Evolutionary conservation across 2,888 invertebrate genomes (phyloP), one percentile per base, ranked within the genome.

Genomic region (Andrena fulva): DNA sequence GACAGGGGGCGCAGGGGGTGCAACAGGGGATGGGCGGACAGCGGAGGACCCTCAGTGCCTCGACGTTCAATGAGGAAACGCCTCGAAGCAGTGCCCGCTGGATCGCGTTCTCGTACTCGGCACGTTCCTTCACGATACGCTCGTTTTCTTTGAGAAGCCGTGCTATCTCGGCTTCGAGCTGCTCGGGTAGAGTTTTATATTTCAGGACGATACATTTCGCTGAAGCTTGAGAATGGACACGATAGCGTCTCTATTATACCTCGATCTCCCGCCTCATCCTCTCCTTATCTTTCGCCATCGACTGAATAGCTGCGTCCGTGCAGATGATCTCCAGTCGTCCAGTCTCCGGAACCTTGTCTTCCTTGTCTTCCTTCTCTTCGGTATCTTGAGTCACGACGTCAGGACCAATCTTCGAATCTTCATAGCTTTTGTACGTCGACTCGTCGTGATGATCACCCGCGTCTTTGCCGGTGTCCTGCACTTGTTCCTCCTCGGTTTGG

Each of bases 91-190:
- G 69, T 2, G 93, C 93, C 29, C 92, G 88, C 66, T 93, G 93
- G 27, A 93, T 90, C n/a, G 92, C 92, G 50, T 89, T 92, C 72
- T 93, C 93, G 76, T 93, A 93, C 64, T 93, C 92, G 1, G 89
- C 87, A 20, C 90, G 90, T 69, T 93, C 93, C 74, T 90, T 91
- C 6, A 91, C 85, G 29, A 93, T 87, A 35, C 89, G 88, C 63
- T 92, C 91, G 59, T 92, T 93, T 77, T 93, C 93, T 63, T 90
- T 91, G 1, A 86, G 89, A 33, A 93, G 81, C n/a, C 89, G 84
- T 5, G 73, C 42, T 42, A 93, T 48, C 80, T 93, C 92, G 12
- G 83, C 87, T 80, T 92, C 91, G 54, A 93, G 85, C 93, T 93
- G 50, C 31, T 72, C 24, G 7, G 70, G 10, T 1, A 50, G 68